Conservation (phyloP, 2,113 vertebrate species). For the Pelecanus crispus region DNA sequence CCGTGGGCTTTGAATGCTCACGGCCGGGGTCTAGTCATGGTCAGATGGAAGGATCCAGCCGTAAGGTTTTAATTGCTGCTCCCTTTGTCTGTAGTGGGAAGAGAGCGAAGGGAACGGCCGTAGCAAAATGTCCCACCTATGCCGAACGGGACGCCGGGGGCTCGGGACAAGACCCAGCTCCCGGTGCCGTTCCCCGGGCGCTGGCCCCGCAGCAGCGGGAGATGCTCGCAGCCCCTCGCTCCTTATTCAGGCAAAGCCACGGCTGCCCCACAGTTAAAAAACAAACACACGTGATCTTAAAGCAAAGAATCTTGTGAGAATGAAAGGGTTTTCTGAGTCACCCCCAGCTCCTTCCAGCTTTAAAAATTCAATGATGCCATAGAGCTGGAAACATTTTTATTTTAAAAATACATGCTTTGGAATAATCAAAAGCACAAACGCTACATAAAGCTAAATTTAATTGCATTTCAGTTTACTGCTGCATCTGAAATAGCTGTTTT, state of each 20-base stretch:
- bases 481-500: slow-evolving; percentile 49
- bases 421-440: slow-evolving; percentile 1
- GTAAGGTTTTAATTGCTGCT: neutral
- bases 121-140: neutral
- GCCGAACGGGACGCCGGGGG: rapidly evolving
- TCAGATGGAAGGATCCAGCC: neutral
- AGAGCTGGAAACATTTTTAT: slow-evolving; percentile 21
- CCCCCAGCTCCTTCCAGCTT: neutral
- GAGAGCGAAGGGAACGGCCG: neutral
- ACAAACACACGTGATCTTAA: neutral
- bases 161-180: neutral
- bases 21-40: rapidly evolving
- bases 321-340: slow-evolving; percentile 14
- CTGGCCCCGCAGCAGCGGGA: neutral
- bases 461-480: neutral
- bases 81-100: neutral
- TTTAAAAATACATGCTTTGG: slow-evolving; percentile 19
- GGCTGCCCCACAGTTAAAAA: neutral
- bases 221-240: neutral
- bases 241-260: neutral
- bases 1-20: rapidly evolving
- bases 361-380: neutral
- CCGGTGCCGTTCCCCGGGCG: rapidly evolving
- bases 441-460: slow-evolving; percentile 37
- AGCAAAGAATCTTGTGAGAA: neutral